phyloP scores from a whole-genome alignment of 2,888 invertebrate species.

The Scrobipalpa costella region DNA sequence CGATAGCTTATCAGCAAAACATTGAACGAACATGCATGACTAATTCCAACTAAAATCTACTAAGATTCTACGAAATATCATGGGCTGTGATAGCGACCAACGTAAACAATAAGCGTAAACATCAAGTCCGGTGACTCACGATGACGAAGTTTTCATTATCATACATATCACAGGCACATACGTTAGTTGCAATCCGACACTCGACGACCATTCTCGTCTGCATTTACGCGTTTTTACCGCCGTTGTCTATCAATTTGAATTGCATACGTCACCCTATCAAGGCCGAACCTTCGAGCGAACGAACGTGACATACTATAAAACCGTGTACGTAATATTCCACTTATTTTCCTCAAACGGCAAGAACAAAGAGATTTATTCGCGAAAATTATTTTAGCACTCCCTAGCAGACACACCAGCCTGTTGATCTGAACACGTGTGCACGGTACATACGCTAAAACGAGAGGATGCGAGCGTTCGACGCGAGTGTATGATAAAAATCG shows the following conservation, averaged over 20 bases:
- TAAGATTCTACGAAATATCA: slow-evolving; percentile 52
- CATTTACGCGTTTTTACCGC: slow-evolving; percentile 43
- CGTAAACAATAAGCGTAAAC: slow-evolving; percentile 77
- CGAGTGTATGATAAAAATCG: slow-evolving; percentile 70
- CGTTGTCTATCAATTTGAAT: slow-evolving; percentile 22
- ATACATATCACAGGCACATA: slow-evolving; percentile 73
- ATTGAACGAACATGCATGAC: slow-evolving; percentile 58
- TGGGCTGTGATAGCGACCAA: slow-evolving; percentile 50
- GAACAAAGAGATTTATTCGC: slow-evolving; percentile 72
- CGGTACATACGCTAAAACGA: slow-evolving; percentile 65
- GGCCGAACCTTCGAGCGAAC: slow-evolving; percentile 56
- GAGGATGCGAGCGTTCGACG: slow-evolving; percentile 68
- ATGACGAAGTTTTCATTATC: slow-evolving; percentile 78
- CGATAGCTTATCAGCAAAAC: slow-evolving; percentile 26
- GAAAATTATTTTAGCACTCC: slow-evolving; percentile 58
- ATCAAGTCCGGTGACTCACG: slow-evolving; percentile 75
- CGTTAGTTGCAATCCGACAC: slow-evolving; percentile 71
- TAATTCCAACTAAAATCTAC: slow-evolving; percentile 53
- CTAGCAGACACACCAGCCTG: slow-evolving; percentile 65
- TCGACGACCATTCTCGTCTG: slow-evolving; percentile 60
- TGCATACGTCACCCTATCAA: slow-evolving; percentile 48
- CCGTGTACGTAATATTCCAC: slow-evolving; percentile 53
- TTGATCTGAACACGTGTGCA: slow-evolving; percentile 70
- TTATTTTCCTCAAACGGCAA: slow-evolving; percentile 66
- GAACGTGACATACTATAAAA: slow-evolving; percentile 56